Conservation (phyloP, 2,797 vertebrate species). For the Hozukius guyotensis region DNA sequence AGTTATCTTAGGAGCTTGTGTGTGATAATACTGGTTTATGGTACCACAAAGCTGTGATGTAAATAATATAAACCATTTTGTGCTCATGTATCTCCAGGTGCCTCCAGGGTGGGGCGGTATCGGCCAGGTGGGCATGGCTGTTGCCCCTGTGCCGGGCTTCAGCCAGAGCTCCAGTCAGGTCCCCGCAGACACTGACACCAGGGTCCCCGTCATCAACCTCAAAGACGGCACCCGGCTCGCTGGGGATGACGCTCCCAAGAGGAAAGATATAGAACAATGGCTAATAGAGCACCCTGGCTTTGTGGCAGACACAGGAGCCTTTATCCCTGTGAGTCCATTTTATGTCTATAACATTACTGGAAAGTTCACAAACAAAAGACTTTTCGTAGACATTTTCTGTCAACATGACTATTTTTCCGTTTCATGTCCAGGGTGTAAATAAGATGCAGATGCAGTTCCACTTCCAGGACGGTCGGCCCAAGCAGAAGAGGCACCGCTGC, state of each 20-base stretch:
- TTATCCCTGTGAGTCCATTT: slow-evolving; percentile 89
- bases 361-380: no score
- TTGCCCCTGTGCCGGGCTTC: slow-evolving; percentile 74
- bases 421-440: slow-evolving; percentile 78
- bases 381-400: not conserved
- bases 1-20: not conserved
- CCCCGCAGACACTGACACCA: slow-evolving; percentile 87
- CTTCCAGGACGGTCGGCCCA: slow-evolving; percentile 95
- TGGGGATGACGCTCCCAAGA: slow-evolving; percentile 95
- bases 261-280: slow-evolving; percentile 95
- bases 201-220: slow-evolving; percentile 96
- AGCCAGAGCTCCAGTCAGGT: slow-evolving; percentile 81
- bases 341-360: not conserved
- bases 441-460: slow-evolving; percentile 93
- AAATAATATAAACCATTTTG: not conserved
- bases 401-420: not conserved
- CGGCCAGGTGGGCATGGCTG: slow-evolving; percentile 83
- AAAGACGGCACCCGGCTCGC: slow-evolving; percentile 98
- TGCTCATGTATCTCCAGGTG: slow-evolving; percentile 76
- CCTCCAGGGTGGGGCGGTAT: slow-evolving; percentile 86
- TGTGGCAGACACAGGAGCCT: slow-evolving; percentile 95
- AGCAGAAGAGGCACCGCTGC: slow-evolving; percentile 98
- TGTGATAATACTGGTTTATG: not conserved
- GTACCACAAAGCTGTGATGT: not conserved
- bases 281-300: slow-evolving; percentile 95